Base-by-base conservation (phyloP, 2,113 vertebrate species). In the Sitta europaea region DNA sequence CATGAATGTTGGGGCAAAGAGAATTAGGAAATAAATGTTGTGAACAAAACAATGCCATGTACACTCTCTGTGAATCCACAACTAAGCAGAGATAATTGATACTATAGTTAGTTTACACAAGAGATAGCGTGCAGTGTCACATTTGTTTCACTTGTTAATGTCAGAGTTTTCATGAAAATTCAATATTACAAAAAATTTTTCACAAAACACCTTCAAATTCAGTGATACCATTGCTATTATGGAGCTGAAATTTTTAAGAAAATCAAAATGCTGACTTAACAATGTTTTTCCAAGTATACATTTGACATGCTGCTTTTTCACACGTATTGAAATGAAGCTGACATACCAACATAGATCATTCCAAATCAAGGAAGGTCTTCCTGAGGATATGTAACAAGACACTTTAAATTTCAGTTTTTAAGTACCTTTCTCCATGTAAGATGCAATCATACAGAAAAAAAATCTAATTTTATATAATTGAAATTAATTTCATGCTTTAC, bases 121-220 rank as follows among this genome's bases (percentile, higher is more conserved):
- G n/a, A 62, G 11, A 50, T 6, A 82, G 28, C n/a, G 53, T 33
- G 19, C 40, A 87, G 72, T 70, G 50, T 84, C 84, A 95, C 61
- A 54, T 89, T 94, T 74, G 38, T 81, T 93, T 84, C 68, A 65
- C 61, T 91, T 85, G 21, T 4, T 89, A 85, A 58, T 54, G 9
- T 45, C 54, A 79, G 14, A 79, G 14, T 65, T 95, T 91, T 85
- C 76, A 75, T 66, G 47, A 85, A 92, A 95, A 94, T 89, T 81
- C 51, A 89, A 23, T 67, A 62, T 63, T 78, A n/a, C 6, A 75
- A 90, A 57, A 96, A 74, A 8, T 48, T 88, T 8, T 36, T 75
- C 51, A 71, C 31, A 86, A 90, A 80, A 58, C 2, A 1, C 1
- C 11, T 45, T 35, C 42, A 53, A 33, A 47, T 91, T 91, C 28